A percentile compares a stretch with the other conserved stretches of the same genome.
phyloP scores from a whole-genome alignment of 2,113 vertebrate genomes.

The Brevimyrus niger region DNA sequence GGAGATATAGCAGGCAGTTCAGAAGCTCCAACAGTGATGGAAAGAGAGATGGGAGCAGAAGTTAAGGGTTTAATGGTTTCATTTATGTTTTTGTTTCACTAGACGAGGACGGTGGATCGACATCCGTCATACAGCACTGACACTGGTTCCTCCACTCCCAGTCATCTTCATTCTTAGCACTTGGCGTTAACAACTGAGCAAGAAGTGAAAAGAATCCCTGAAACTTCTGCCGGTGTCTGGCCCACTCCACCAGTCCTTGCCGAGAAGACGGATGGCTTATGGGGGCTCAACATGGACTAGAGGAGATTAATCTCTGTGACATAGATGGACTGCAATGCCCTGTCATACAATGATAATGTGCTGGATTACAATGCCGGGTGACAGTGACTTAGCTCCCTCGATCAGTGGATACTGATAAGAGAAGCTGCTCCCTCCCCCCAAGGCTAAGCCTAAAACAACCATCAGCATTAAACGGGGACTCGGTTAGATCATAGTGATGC shows the following conservation, averaged over 20 bases:
- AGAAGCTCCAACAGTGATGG: not conserved
- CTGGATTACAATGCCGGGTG: not conserved
- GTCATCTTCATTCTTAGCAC: not conserved
- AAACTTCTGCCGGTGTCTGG: not conserved
- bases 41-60: not conserved
- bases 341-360: not conserved
- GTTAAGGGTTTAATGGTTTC: not conserved
- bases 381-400: not conserved
- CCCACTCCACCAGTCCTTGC: not conserved
- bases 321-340: not conserved
- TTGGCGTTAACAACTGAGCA: not conserved
- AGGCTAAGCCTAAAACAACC: not conserved
- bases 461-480: not conserved
- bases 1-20: not conserved
- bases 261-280: not conserved
- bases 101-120: not conserved
- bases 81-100: not conserved
- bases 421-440: not conserved
- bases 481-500: not conserved
- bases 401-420: not conserved
- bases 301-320: not conserved
- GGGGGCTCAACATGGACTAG: not conserved
- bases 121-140: not conserved
- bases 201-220: not conserved
- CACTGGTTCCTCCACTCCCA: not conserved